A percentile compares a stretch with the other conserved stretches of the same genome.
These are phyloP conservation scores for Leptonema lineaticorne DNA, from an alignment of 1,140 invertebrate genomes.

Conservation along the genomic window DNA sequence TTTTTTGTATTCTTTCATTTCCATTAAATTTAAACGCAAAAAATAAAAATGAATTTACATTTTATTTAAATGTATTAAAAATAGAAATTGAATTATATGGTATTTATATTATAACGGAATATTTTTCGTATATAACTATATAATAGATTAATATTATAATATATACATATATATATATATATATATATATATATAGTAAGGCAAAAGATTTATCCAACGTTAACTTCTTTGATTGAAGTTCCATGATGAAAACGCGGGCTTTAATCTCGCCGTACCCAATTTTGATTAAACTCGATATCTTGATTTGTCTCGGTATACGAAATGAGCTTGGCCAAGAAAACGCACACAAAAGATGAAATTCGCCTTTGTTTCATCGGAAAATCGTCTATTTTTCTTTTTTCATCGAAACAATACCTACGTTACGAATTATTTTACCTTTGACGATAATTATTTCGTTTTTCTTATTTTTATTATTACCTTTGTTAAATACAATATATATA, in stretches of 20 bases:
- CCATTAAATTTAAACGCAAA: neutral
- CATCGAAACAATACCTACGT: too few species aligned
- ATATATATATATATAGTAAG: neutral
- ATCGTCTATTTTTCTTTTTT: neutral
- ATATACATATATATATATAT: neutral
- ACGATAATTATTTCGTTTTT: too few species aligned
- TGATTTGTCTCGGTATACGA: constrained; percentile 9
- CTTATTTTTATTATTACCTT: too few species aligned
- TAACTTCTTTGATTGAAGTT: constrained; percentile 4
- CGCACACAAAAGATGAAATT: neutral
- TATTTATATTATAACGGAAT: too few species aligned
- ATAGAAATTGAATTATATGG: too few species aligned
- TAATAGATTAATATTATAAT: too few species aligned
- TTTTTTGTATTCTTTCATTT: too few species aligned
- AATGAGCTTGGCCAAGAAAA: constrained; percentile 2
- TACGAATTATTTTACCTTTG: too few species aligned
- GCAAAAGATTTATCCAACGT: neutral
- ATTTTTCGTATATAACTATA: too few species aligned
- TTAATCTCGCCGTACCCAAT: constrained; percentile 1
- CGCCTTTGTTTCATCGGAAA: constrained; percentile 4
- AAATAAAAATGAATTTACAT: neutral
- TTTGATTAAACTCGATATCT: constrained; percentile 16
- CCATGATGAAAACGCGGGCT: neutral
- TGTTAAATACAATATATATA: neutral
- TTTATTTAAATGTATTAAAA: too few species aligned